Evolutionary conservation across 2,888 invertebrate genomes (phyloP).

Genomic region (Erynnis tages): DNA sequence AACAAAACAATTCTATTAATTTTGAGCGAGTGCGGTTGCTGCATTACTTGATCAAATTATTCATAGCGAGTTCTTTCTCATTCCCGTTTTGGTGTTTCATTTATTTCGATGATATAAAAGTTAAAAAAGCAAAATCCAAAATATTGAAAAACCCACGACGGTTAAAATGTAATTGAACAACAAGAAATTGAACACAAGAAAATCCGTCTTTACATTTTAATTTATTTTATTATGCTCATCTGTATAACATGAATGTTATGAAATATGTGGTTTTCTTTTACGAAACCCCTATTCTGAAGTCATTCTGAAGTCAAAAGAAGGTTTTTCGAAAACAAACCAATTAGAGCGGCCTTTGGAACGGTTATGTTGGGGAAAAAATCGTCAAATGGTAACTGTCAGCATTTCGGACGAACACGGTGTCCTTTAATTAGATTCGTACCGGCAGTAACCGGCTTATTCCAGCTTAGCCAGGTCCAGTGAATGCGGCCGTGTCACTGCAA

Average conservation of each 20-base stretch:
- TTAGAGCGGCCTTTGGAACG: slow-evolving; percentile 57
- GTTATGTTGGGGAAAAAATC: slow-evolving; percentile 55
- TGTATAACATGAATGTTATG: no score
- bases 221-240: no score
- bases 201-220: no score
- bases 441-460: slow-evolving; percentile 76
- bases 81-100: slow-evolving; percentile 34
- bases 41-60: slow-evolving; percentile 75
- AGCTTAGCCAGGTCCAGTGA: slow-evolving; percentile 67
- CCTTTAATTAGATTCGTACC: slow-evolving; percentile 79
- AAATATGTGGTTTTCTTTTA: no score
- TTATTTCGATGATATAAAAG: slow-evolving; percentile 31
- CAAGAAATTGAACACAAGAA: no score
- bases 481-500: slow-evolving; percentile 68
- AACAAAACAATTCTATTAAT: slow-evolving; percentile 78
- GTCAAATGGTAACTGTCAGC: slow-evolving; percentile 73
- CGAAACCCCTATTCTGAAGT: no score
- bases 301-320: no score
- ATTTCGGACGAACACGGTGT: slow-evolving; percentile 68
- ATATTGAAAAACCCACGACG: no score
- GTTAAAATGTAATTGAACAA: no score
- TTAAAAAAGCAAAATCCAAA: no score
- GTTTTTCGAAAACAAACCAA: slow-evolving; percentile 55
- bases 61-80: slow-evolving; percentile 56
- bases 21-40: slow-evolving; percentile 70